Evolutionary conservation across 2,797 vertebrate species (phyloP).

Genomic region (Mus spretus): DNA sequence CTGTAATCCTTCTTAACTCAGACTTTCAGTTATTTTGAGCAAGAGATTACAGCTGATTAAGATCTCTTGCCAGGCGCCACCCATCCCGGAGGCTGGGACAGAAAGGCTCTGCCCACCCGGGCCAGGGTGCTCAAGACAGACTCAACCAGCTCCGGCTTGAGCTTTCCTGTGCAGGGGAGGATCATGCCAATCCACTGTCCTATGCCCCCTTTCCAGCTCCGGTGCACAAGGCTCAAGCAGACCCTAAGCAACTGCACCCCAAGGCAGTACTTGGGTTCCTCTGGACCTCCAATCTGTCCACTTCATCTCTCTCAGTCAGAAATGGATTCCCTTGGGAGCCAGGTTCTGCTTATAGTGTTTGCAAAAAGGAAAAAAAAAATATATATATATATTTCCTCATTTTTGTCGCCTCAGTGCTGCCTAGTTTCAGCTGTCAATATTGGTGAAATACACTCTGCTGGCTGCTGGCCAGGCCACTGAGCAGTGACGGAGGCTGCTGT

Average conservation of each 20-base stretch:
- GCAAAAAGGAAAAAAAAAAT: not conserved
- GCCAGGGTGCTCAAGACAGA: not conserved
- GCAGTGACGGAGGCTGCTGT: slow-evolving; percentile 8
- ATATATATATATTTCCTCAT: not conserved
- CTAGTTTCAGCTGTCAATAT: slow-evolving; percentile 53
- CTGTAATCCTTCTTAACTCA: slow-evolving; percentile 89
- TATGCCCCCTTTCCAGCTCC: not conserved
- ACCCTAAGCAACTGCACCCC: not conserved
- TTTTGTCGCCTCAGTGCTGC: slow-evolving; percentile 46
- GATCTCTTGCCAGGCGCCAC: slow-evolving; percentile 82
- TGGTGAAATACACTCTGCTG: slow-evolving; percentile 55
- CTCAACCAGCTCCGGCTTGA: not conserved
- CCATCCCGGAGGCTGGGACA: slow-evolving; percentile 49
- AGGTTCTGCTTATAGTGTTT: slow-evolving; percentile 40
- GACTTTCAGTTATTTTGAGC: slow-evolving; percentile 91
- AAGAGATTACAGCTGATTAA: slow-evolving; percentile 90
- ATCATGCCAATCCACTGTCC: too few relatives aligned
- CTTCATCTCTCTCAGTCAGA: not conserved
- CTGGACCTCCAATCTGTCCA: not conserved
- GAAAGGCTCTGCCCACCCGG: not conserved
- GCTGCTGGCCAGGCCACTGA: slow-evolving; percentile 67
- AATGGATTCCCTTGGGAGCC: not conserved
- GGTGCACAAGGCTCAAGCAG: too few relatives aligned
- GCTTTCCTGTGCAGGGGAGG: not conserved
- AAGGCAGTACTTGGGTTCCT: not conserved